A percentile compares a stretch with the other conserved stretches of the same genome.
Evolutionary conservation across 2,113 vertebrate species (phyloP).

Genomic region (Ctenodactylus gundi): DNA sequence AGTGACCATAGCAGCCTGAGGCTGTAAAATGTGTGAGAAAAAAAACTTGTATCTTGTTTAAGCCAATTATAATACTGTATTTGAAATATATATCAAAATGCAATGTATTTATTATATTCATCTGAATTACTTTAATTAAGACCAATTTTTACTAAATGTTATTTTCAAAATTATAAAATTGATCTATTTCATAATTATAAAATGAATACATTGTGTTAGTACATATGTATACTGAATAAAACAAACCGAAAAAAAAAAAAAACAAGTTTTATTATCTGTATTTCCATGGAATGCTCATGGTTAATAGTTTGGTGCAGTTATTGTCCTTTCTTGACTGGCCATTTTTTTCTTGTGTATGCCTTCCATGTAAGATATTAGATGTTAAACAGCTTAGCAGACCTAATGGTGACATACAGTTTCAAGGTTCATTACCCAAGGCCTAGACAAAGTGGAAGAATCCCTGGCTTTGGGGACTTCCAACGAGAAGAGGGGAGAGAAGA

Average conservation of each 20-base stretch:
- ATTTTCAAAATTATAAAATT: neutral
- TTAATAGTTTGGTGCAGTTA: neutral
- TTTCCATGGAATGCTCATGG: neutral
- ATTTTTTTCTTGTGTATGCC: neutral
- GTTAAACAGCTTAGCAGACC: neutral
- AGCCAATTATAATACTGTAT: neutral
- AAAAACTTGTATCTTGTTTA: neutral
- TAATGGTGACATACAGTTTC: neutral
- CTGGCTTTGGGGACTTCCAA: neutral
- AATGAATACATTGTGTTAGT: neutral
- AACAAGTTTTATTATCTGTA: neutral
- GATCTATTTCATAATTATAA: neutral
- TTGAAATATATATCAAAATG: slow-evolving; percentile 20
- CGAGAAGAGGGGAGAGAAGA: neutral
- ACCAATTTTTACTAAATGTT: neutral
- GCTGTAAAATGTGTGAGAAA: neutral
- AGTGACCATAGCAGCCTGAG: neutral
- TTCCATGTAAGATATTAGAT: neutral
- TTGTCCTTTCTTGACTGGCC: neutral
- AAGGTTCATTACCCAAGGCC: neutral
- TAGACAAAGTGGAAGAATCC: neutral
- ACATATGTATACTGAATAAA: neutral
- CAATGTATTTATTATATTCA: neutral
- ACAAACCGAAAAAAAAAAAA: too few species aligned
- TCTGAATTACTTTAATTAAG: neutral